phyloP scores from a whole-genome alignment of 2,113 vertebrate species.

The Apteryx mantelli region DNA sequence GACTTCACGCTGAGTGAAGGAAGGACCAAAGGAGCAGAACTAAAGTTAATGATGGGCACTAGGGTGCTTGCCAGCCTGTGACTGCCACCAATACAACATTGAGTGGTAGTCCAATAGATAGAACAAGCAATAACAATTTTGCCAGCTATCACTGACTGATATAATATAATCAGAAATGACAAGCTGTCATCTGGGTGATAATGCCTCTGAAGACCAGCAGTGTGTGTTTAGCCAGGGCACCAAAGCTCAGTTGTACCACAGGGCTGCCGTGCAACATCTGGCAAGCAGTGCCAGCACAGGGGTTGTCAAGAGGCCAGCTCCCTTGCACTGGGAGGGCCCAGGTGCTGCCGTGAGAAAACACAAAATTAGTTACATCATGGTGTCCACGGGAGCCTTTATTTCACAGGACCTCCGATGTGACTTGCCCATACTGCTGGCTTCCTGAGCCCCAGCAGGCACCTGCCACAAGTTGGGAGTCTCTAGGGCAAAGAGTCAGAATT shows the following conservation, averaged over 20 bases:
- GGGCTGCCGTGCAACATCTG: neutral
- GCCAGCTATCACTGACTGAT: neutral
- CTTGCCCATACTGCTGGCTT: slow-evolving; percentile 24
- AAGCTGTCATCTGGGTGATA: neutral
- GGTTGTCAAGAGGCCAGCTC: neutral
- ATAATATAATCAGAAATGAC: neutral
- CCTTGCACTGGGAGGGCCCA: neutral
- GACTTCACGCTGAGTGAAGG: neutral
- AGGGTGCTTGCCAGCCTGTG: neutral
- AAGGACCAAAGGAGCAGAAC: neutral
- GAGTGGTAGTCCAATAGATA: neutral
- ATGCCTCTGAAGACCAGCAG: neutral
- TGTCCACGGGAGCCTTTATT: neutral
- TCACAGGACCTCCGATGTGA: neutral
- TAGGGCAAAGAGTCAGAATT: slow-evolving; percentile 21
- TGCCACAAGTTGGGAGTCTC: neutral
- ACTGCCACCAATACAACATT: neutral
- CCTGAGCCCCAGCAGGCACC: neutral
- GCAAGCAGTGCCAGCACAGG: neutral
- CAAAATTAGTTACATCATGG: neutral
- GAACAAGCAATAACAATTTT: neutral
- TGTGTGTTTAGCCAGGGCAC: neutral
- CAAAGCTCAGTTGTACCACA: neutral
- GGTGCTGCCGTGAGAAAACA: neutral
- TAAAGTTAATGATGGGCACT: neutral